Evolutionary conservation across 2,113 vertebrate species (phyloP).

Genomic region (Amphiprion percula): DNA sequence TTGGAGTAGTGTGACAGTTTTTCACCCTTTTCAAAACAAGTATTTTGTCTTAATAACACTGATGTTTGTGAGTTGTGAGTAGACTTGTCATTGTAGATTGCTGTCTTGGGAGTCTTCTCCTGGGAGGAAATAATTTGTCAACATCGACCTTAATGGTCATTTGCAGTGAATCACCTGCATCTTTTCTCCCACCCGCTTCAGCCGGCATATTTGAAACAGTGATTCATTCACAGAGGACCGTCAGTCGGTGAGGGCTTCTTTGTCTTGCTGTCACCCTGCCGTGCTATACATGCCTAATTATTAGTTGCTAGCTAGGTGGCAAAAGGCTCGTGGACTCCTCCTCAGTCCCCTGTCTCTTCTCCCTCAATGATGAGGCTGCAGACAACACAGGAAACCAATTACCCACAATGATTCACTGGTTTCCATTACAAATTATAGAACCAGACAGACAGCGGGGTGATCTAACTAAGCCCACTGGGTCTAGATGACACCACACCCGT

Average conservation of each 20-base stretch:
- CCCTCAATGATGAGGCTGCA: conserved; percentile 38
- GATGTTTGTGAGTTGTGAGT: conserved; percentile 11
- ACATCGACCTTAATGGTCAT: not conserved
- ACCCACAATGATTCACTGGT: conserved; percentile 60
- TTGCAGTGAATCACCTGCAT: conserved; percentile 17
- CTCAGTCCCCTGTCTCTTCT: conserved; percentile 20
- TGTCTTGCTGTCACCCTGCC: conserved; percentile 28
- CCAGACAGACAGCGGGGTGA: conserved; percentile 40
- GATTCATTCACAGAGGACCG: conserved; percentile 33
- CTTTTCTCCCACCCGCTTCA: not conserved
- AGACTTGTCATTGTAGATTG: not conserved
- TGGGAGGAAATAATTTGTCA: conserved; percentile 42
- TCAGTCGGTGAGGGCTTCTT: conserved; percentile 21
- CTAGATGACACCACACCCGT: conserved; percentile 44
- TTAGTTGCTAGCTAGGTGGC: conserved; percentile 28
- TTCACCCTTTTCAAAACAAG: not conserved
- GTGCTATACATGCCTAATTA: conserved; percentile 40
- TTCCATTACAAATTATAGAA: conserved; percentile 56
- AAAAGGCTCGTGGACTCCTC: conserved; percentile 24
- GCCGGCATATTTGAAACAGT: conserved; percentile 27
- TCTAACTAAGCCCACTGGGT: conserved; percentile 49
- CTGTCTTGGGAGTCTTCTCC: conserved; percentile 8
- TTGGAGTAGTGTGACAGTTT: not conserved
- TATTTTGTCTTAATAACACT: not conserved
- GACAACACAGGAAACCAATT: conserved; percentile 60